These are phyloP conservation scores for Thera obeliscata DNA, from an alignment of 2,888 invertebrate genomes.

Conservation along the genomic window DNA sequence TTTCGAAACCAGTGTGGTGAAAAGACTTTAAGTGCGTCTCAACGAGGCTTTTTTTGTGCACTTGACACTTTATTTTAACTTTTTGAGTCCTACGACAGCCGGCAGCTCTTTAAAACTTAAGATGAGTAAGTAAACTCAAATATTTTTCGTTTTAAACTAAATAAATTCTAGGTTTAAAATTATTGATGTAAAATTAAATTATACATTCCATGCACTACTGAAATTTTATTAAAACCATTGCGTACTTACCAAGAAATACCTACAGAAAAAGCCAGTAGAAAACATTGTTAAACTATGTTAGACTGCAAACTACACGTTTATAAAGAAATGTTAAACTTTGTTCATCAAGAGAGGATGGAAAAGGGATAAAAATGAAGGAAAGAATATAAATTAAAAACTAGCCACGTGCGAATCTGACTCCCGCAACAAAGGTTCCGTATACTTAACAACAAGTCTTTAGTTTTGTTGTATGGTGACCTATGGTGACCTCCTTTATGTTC, in stretches of 20 bases:
- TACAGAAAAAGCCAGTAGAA: slow-evolving; percentile 24
- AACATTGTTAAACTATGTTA: slow-evolving; percentile 26
- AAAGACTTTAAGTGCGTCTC: no score
- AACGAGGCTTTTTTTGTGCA: no score
- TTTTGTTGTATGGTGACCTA: no score
- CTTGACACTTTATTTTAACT: no score
- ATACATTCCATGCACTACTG: slow-evolving; percentile 20
- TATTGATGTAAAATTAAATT: not conserved
- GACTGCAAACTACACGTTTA: slow-evolving; percentile 7
- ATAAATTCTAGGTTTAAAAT: no score
- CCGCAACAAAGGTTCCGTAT: not conserved
- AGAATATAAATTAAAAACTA: slow-evolving; percentile 13
- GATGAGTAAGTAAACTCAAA: no score
- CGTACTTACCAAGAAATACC: slow-evolving; percentile 31
- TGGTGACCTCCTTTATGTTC: not conserved
- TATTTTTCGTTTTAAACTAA: no score
- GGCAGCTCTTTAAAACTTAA: no score
- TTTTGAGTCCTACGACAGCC: no score
- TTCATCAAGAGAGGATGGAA: slow-evolving; percentile 8
- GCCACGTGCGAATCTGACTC: not conserved
- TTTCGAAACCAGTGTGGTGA: no score
- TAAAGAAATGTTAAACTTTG: not conserved
- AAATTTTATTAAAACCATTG: slow-evolving; percentile 15
- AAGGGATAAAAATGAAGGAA: slow-evolving; percentile 16
- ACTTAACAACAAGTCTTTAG: not conserved